A percentile compares a stretch with the other conserved stretches of the same genome.
phyloP scores from a whole-genome alignment of 2,113 vertebrate genomes.

The Orthonyx spaldingii region DNA sequence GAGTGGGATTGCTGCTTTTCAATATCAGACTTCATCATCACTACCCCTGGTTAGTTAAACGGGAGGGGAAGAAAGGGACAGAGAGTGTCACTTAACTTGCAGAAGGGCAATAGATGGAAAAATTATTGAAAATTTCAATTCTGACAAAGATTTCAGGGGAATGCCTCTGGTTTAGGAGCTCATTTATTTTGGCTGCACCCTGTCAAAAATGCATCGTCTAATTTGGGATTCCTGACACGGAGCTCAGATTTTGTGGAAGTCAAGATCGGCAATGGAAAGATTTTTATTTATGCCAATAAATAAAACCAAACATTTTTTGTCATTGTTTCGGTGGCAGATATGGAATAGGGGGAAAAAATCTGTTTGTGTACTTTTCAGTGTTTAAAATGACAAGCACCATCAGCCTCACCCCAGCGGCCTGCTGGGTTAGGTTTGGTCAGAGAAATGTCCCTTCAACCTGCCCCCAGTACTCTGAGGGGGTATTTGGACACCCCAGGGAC shows the following conservation, averaged over 20 bases:
- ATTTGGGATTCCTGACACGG: neutral
- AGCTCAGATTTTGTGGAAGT: neutral
- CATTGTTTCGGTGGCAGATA: neutral
- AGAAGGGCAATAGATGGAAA: neutral
- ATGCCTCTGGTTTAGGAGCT: neutral
- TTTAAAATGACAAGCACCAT: neutral
- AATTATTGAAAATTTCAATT: neutral
- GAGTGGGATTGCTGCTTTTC: neutral
- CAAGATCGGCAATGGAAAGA: neutral
- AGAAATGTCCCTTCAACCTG: neutral
- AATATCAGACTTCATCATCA: neutral
- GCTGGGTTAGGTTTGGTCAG: neutral
- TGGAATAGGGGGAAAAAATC: rapidly evolving
- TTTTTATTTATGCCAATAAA: neutral
- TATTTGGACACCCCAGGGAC: neutral
- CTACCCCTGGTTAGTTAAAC: neutral
- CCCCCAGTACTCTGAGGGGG: no score
- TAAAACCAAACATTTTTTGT: neutral
- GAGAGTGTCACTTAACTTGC: neutral
- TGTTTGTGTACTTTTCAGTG: neutral
- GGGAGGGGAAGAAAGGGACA: neutral
- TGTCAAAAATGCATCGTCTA: rapidly evolving
- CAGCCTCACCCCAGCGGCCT: neutral
- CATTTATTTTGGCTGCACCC: neutral
- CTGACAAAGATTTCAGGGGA: neutral